Conservation (phyloP, 2,888 invertebrate genomes). For the Drosophila macrospina region DNA sequence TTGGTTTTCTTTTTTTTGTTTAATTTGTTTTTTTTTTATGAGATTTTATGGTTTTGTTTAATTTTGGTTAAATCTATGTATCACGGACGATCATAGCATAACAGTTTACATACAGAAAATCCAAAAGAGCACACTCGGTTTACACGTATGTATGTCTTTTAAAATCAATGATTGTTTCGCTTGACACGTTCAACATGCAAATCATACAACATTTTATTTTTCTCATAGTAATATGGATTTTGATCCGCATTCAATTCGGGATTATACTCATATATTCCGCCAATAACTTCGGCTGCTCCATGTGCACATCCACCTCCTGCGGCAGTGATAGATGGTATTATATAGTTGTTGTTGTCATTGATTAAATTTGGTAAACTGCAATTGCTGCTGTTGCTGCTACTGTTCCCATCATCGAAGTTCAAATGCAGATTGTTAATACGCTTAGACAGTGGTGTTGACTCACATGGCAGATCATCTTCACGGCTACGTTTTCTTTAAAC, state of each 20-base stretch:
- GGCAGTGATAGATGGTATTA: constrained; percentile 46
- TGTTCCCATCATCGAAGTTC: constrained; percentile 83
- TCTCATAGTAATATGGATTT: constrained; percentile 94
- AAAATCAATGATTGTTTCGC: constrained; percentile 84
- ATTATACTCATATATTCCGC: constrained; percentile 86
- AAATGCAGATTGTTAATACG: constrained; percentile 95
- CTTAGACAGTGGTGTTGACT: constrained; percentile 93
- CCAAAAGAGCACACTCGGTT: constrained; percentile 2
- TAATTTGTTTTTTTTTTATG: constrained; percentile 6
- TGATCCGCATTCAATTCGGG: constrained; percentile 91
- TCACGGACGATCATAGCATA: constrained; percentile 32
- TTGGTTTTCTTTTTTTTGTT: too few relatives aligned
- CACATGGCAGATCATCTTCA: constrained; percentile 91
- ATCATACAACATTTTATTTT: constrained; percentile 94
- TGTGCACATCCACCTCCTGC: constrained; percentile 22
- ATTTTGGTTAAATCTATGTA: constrained; percentile 24
- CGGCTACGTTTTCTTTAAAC: constrained; percentile 90
- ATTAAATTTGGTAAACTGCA: constrained; percentile 58
- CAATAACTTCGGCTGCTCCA: constrained; percentile 41
- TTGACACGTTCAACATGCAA: constrained; percentile 92
- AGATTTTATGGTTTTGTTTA: constrained; percentile 12
- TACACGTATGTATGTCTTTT: constrained; percentile 8
- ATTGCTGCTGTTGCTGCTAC: constrained; percentile 70
- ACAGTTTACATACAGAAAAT: constrained; percentile 15
- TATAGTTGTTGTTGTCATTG: constrained; percentile 62